Base-by-base conservation (phyloP, 2,888 invertebrate genomes). In the Erannis defoliaria region DNA sequence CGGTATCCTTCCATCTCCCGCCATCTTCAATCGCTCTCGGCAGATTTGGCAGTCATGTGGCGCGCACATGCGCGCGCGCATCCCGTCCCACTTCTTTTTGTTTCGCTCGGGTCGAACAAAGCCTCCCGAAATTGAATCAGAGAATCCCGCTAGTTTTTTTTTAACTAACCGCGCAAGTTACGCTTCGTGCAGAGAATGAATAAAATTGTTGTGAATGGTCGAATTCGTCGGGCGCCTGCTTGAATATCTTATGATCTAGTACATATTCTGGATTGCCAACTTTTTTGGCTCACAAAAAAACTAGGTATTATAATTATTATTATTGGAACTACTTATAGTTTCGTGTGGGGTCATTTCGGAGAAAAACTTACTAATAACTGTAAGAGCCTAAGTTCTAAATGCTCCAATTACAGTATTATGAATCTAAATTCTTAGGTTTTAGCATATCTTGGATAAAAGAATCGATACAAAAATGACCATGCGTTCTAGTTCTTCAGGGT, bases 21-120 rank as follows among this genome's bases (percentile, higher is more conserved):
- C 72, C 64, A 64, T 8, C 1, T n/a, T 42, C n/a, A 83, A 67
- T 71, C 64, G 64, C 62, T 67, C 61, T 83, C 82, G 79, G 73
- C 51, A n/a, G 70, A 83, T 89, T 86, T 85, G 84, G 82, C 81
- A 70, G 77, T 79, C 90, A 90, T 86, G 73, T 90, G 90, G 82
- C 79, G 66, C 71, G 83, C 89, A 89, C 85, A 88, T 89, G 90
- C 75, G 77, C 72, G 65, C 66, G 76, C 78, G 76, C 78, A 79
- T 81, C 77, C 74, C 64, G 70, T 68, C 57, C 58, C 61, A 64
- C 56, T 64, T 65, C 40, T 66, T 50, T 75, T 76, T 72, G 62
- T 77, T 71, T 74, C 64, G 65, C 50, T 65, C 54, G 63, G 63
- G 59, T 45, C 45, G 68, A 66, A 82, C 80, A 82, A 84, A 77